Evolutionary conservation across 1,140 invertebrate genomes (phyloP), one percentile per base, ranked within the genome.

Genomic region (Drosophila pseudoananassae): DNA sequence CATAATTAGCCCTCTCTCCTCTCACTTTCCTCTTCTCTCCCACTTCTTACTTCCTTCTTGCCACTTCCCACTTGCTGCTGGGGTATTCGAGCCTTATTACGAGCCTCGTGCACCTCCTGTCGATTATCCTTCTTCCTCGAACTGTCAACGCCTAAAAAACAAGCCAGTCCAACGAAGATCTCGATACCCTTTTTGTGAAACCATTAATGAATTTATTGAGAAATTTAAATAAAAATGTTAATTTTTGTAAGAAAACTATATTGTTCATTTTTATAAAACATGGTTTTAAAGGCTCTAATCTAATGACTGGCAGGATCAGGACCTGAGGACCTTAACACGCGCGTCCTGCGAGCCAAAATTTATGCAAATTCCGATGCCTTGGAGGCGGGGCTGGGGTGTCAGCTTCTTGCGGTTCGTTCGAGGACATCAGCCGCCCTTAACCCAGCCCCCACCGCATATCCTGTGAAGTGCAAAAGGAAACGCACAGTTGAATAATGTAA

Each of bases 401-500:
- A 15, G 15, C 54, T 49, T 10, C 17, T 23, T 46, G 43, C 43
- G 43, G 43, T 20, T 43, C 8, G n/a, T 43, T 43, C 40, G 40
- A 43, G 40, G 40, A 43, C 27, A 36, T 59, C 52, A 47, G n/a
- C 33, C 51, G 6, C 12, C 14, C 59, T 25, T n/a, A 31, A 20
- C 29, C 1, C 10, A 12, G 8, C 43, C 14, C 17, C 4, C n/a
- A 5, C 5, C 3, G 25, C 10, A 17, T 10, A n/a, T 53, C n/a
- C 31, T 25, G 33, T 38, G 27, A 71, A 73, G 66, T 69, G 68
- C 66, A 78, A 72, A 57, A 73, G 76, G 52, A 63, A 80, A 53
- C 73, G 76, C 58, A 69, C 68, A 79, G 76, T 59, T 85, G 59
- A 85, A 85, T 87, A 85, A 85, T 87, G 73, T 75, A 85, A 77